These are phyloP conservation scores for Cephalopterus ornatus DNA, from an alignment of 2,113 vertebrate genomes.

Conservation along the genomic window DNA sequence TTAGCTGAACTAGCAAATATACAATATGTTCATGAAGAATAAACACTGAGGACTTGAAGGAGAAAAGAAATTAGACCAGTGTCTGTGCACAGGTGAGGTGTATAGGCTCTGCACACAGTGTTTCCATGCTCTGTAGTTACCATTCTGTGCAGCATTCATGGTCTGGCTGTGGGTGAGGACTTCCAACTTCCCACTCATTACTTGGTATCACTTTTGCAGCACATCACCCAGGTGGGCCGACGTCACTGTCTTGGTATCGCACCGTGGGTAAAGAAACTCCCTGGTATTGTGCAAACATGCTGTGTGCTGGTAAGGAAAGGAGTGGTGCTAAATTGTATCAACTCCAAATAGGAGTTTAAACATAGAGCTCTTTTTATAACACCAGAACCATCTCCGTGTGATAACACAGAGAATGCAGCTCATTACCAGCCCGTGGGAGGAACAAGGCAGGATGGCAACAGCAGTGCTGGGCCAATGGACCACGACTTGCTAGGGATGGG, in stretches of 20 bases:
- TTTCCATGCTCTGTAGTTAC: neutral
- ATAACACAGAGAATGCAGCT: neutral
- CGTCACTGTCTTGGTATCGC: rapidly evolving
- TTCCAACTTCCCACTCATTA: neutral
- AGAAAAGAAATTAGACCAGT: neutral
- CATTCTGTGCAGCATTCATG: neutral
- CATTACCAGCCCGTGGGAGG: neutral
- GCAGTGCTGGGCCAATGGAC: neutral
- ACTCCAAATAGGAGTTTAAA: neutral
- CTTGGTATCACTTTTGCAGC: neutral
- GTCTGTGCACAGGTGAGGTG: neutral
- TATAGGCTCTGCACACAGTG: too few relatives aligned
- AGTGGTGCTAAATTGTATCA: neutral
- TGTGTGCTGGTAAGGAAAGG: neutral
- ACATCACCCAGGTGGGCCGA: neutral
- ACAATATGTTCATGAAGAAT: neutral
- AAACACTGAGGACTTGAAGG: neutral
- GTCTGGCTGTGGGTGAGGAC: neutral
- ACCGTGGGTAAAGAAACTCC: neutral
- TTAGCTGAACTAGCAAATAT: neutral
- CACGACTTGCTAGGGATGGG: neutral
- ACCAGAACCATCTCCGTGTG: neutral
- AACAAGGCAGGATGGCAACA: neutral
- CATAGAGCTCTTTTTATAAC: slow-evolving; percentile 14
- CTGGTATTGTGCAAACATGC: slow-evolving; percentile 23